phyloP scores from a whole-genome alignment of 1,140 invertebrate genomes.

The Aricia agestis region DNA sequence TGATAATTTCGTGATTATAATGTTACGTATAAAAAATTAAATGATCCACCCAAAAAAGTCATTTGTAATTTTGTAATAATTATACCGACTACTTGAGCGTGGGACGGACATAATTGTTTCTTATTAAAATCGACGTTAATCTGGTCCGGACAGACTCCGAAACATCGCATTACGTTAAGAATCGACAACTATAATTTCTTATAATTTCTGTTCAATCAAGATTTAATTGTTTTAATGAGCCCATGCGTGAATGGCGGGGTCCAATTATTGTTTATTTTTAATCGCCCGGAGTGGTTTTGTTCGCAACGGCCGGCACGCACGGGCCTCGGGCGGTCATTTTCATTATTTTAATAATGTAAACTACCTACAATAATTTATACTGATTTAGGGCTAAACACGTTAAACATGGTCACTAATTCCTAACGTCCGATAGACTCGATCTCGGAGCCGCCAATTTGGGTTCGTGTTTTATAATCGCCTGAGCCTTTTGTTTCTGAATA shows the following conservation, averaged over 20 bases:
- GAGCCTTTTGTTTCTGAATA: background rate
- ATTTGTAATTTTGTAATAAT: slow-evolving; percentile 70
- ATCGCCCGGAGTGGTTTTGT: slow-evolving; percentile 73
- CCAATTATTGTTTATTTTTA: slow-evolving; percentile 77
- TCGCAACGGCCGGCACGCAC: slow-evolving; percentile 64
- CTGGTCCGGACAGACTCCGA: slow-evolving; percentile 43
- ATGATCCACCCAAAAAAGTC: slow-evolving; percentile 56
- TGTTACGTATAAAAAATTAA: slow-evolving; percentile 46
- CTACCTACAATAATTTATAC: slow-evolving; percentile 75
- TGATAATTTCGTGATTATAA: slow-evolving; percentile 21
- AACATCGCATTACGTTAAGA: slow-evolving; percentile 71
- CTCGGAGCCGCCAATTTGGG: background rate
- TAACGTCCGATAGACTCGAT: background rate
- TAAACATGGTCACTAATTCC: slow-evolving; percentile 22
- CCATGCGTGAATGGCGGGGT: slow-evolving; percentile 73
- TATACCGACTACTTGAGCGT: slow-evolving; percentile 69
- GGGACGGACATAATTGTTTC: slow-evolving; percentile 74
- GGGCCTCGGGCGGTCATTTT: slow-evolving; percentile 70
- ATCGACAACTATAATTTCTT: slow-evolving; percentile 76
- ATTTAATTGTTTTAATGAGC: slow-evolving; percentile 77
- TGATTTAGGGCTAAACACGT: slow-evolving; percentile 67
- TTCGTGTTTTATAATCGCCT: background rate
- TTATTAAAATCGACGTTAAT: slow-evolving; percentile 65
- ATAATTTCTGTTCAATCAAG: slow-evolving; percentile 77
- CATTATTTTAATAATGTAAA: slow-evolving; percentile 77